Evolutionary conservation across 2,797 vertebrate genomes (phyloP).

Genomic region (Scomberomorus guttatus): DNA sequence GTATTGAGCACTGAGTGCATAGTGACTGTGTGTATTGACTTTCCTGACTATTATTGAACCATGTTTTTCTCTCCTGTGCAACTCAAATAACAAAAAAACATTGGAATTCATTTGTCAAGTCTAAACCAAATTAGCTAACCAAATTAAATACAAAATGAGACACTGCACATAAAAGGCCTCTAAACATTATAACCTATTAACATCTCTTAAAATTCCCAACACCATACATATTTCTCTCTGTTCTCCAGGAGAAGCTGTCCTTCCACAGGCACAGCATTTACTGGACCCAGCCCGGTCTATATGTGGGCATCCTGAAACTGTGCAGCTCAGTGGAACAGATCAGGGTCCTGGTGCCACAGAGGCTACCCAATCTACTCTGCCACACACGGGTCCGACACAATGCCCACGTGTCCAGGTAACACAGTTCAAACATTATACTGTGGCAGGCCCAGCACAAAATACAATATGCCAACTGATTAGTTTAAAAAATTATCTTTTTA

Average conservation of each 20-base stretch:
- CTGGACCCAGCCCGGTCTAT: slow-evolving; percentile 81
- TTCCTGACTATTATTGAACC: slow-evolving; percentile 25
- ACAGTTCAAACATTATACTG: neutral
- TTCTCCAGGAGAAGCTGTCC: slow-evolving; percentile 80
- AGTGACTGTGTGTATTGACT: slow-evolving; percentile 32
- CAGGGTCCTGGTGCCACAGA: slow-evolving; percentile 84
- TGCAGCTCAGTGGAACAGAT: slow-evolving; percentile 88
- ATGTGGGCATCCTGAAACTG: slow-evolving; percentile 86
- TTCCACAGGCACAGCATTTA: slow-evolving; percentile 83
- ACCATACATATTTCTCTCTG: neutral
- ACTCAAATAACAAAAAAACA: slow-evolving; percentile 21
- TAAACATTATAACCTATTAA: neutral
- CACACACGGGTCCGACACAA: slow-evolving; percentile 84
- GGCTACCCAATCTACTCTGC: slow-evolving; percentile 85
- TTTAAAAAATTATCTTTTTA: too few species aligned
- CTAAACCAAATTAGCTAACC: slow-evolving; percentile 24
- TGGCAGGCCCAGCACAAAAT: too few species aligned
- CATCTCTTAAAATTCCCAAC: neutral
- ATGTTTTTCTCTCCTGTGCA: slow-evolving; percentile 27
- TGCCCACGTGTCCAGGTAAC: slow-evolving; percentile 83
- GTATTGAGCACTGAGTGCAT: slow-evolving; percentile 6
- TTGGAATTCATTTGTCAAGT: slow-evolving; percentile 14
- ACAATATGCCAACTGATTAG: too few species aligned
- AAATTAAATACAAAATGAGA: slow-evolving; percentile 25
- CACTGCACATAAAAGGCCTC: neutral